Percentiles rank a stretch among this genome's conserved stretches.
phyloP scores from a whole-genome alignment of 2,797 vertebrate genomes.

The Anableps anableps region DNA sequence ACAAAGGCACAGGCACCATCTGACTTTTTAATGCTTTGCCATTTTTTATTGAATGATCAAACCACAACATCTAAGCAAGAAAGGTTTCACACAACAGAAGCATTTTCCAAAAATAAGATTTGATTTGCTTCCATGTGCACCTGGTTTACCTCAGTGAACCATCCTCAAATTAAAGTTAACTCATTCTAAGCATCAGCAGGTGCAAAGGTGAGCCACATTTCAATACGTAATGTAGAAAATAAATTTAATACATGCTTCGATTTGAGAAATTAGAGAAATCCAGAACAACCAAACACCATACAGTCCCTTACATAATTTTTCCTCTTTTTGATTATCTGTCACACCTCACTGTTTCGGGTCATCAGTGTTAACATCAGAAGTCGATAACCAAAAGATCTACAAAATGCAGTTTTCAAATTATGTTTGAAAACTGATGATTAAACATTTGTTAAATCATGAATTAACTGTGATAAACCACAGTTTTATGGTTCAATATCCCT shows the following conservation, averaged over 20 bases:
- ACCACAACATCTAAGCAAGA: constrained; percentile 15
- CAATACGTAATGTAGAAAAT: constrained; percentile 1
- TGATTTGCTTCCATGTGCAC: constrained; percentile 16
- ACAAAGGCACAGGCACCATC: constrained; percentile 17
- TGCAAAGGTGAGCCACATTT: constrained; percentile 4
- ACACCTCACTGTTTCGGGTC: neutral
- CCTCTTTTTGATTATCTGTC: neutral
- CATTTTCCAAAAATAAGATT: constrained; percentile 1
- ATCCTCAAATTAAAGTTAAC: neutral
- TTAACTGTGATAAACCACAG: neutral
- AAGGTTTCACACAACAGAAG: neutral
- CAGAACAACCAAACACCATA: neutral
- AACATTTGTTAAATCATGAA: neutral
- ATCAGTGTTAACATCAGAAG: neutral
- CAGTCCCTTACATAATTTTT: neutral
- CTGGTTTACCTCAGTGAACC: constrained; percentile 29
- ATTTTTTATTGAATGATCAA: constrained; percentile 24
- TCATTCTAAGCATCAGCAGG: neutral
- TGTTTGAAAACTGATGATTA: neutral
- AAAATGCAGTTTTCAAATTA: neutral
- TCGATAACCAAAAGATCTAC: neutral
- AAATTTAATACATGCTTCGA: neutral
- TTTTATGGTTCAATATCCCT: neutral
- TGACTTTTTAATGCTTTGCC: constrained; percentile 28
- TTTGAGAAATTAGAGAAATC: neutral